A percentile compares a stretch with the other conserved stretches of the same genome.
phyloP scores from a whole-genome alignment of 2,797 vertebrate species.

The Lithobates sylvaticus region DNA sequence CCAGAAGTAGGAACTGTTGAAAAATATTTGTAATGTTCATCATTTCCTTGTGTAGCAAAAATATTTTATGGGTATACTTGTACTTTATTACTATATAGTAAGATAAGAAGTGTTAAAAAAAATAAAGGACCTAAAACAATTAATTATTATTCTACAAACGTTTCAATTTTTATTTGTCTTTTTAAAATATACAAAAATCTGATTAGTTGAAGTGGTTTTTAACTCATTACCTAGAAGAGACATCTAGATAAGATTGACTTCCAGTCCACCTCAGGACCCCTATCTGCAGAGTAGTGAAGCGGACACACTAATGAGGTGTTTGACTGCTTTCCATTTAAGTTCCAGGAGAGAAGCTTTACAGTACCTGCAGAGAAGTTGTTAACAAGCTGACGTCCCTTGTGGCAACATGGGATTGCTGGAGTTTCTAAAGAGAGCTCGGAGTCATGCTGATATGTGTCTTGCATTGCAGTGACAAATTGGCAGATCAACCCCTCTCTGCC shows the following conservation, averaged over 20 bases:
- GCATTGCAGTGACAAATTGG: conserved; percentile 45
- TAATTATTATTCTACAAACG: background rate
- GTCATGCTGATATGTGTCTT: conserved; percentile 54
- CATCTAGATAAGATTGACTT: conserved; percentile 5
- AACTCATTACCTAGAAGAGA: background rate
- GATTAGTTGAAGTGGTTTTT: background rate
- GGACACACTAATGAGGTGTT: conserved; percentile 50
- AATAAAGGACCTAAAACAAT: too few species aligned
- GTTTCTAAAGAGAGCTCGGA: conserved; percentile 28
- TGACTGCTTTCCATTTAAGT: conserved; percentile 47
- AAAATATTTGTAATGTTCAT: too few species aligned
- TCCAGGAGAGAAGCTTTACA: conserved; percentile 44
- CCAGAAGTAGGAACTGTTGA: too few species aligned
- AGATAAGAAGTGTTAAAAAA: too few species aligned
- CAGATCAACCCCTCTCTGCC: conserved; percentile 40
- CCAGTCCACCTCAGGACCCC: conserved; percentile 13
- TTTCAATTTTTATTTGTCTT: background rate
- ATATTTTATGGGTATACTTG: too few species aligned
- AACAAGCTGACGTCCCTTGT: conserved; percentile 59
- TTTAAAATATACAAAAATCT: background rate
- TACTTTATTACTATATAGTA: too few species aligned
- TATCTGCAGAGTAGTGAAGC: conserved; percentile 33
- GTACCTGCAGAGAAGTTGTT: conserved; percentile 47
- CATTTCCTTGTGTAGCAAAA: too few species aligned
- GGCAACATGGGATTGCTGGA: conserved; percentile 48